Base-by-base conservation (phyloP, 2,113 vertebrate species). In the Nothoprocta perdicaria region DNA sequence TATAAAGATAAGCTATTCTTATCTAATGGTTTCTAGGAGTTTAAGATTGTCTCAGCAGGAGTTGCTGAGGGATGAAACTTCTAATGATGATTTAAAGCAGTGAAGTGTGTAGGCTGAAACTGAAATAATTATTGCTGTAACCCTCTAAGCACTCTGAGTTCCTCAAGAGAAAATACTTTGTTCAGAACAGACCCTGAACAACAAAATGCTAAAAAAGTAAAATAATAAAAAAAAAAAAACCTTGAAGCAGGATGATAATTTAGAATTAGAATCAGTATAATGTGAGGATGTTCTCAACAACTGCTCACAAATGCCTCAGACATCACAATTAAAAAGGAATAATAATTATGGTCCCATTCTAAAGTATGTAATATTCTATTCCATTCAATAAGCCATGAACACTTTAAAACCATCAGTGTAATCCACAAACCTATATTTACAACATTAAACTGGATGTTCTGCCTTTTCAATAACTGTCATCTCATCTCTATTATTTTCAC, bases 21-120 rank as follows among this genome's bases (percentile, higher is more conserved):
- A 75, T 88, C 87, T 94, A 93, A 92, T 88, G 69, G 92, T 85
- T 95, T 96, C 88, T 81, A 89, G 80, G 76, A 95, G 89, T 94
- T 94, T 94, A 89, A 93, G 82, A 92, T 63, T 69, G 80, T 94
- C 94, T 95, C 92, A 94, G 89, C 94, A 96, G 94, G 94, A 96
- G 82, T 45, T 96, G 91, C 94, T 94, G 92, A 96, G 95, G 96
- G 92, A 95, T 96, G 94, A 95, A 96, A 95, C 89, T 94, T 96
- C 92, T 96, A 91, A 96, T 94, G 95, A 96, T 95, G 95, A 95
- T 96, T 94, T 95, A 95, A 96, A 96, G 94, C 96, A 96, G 85
- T 95, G 94, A 96, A 96, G 95, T 95, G 95, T 96, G 95, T 95
- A 96, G 96, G 93, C 89, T 96, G 95, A 92, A 95, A 96, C 87